These are phyloP conservation scores for Metopia argyrocephala DNA, from an alignment of 2,888 invertebrate species.

Conservation along the genomic window DNA sequence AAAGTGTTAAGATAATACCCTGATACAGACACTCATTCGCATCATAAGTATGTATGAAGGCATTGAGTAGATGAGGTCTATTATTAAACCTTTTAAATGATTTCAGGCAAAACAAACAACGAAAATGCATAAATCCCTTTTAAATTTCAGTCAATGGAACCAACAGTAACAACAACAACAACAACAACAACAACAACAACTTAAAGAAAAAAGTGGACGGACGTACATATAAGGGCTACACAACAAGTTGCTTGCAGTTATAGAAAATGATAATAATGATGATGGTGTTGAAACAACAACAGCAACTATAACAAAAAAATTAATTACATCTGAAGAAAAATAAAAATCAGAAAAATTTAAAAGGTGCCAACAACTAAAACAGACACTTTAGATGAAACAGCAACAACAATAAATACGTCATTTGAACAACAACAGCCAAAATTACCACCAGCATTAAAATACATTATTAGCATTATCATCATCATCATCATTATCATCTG, in stretches of 20 bases:
- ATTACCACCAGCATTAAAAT: slow-evolving; percentile 13
- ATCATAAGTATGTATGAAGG: neutral
- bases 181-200: neutral
- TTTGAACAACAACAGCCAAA: slow-evolving; percentile 27
- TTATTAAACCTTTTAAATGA: slow-evolving; percentile 62
- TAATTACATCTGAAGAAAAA: slow-evolving; percentile 6
- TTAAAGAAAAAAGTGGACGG: neutral
- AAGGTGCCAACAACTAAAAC: slow-evolving; percentile 63
- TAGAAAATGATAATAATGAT: too few relatives aligned
- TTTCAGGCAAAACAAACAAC: slow-evolving; percentile 53
- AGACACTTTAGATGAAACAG: slow-evolving; percentile 58
- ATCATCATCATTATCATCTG: neutral
- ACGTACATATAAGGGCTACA: slow-evolving; percentile 10
- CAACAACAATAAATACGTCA: slow-evolving; percentile 32
- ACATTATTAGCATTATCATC: slow-evolving; percentile 31
- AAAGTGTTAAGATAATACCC: slow-evolving; percentile 63
- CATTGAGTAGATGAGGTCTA: slow-evolving; percentile 13
- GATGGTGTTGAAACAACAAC: neutral
- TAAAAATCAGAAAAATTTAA: slow-evolving; percentile 57
- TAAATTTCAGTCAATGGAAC: slow-evolving; percentile 41
- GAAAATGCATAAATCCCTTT: slow-evolving; percentile 38
- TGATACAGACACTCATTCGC: neutral
- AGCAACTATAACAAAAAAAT: slow-evolving; percentile 8
- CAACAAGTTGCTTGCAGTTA: slow-evolving; percentile 45
- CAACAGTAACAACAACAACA: neutral